These are phyloP conservation scores for Brachycybe producta DNA, from an alignment of 2,888 invertebrate genomes.

Conservation along the genomic window DNA sequence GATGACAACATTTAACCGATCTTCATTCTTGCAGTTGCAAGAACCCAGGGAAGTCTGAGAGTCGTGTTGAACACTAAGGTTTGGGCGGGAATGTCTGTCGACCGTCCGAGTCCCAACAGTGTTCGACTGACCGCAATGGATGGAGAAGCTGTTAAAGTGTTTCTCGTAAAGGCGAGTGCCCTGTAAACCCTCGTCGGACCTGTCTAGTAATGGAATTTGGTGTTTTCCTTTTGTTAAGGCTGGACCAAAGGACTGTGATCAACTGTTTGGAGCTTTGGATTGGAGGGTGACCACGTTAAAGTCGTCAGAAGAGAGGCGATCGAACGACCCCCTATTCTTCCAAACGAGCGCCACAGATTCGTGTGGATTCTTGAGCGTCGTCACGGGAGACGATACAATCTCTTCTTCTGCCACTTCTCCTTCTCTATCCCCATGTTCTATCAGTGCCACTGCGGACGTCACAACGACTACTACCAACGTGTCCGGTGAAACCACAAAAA, in stretches of 20 bases:
- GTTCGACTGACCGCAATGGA: constrained; percentile 73
- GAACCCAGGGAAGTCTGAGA: constrained; percentile 75
- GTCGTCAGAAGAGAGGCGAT: constrained; percentile 18
- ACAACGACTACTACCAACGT: background rate
- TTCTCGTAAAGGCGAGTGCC: constrained; percentile 58
- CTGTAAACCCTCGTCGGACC: constrained; percentile 5
- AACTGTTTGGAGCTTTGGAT: constrained; percentile 49
- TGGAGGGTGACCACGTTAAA: constrained; percentile 35
- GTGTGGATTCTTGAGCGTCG: no score
- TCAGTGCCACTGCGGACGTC: background rate
- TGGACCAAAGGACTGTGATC: constrained; percentile 54
- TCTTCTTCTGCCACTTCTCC: constrained; percentile 12
- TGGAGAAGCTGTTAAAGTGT: constrained; percentile 69
- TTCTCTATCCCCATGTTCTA: background rate
- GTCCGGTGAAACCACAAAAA: constrained; percentile 5
- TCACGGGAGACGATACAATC: constrained; percentile 1
- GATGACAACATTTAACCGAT: no score
- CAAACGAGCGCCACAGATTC: background rate
- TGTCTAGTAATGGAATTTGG: background rate
- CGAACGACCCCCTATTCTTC: background rate
- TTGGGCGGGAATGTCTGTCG: constrained; percentile 85
- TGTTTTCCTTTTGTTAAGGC: constrained; percentile 37
- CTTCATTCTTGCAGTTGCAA: constrained; percentile 48
- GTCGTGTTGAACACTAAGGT: constrained; percentile 85
- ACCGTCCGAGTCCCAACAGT: constrained; percentile 73